Evolutionary conservation across 1,140 invertebrate genomes (phyloP).

Genomic region (Stegodyphus mimosarum): DNA sequence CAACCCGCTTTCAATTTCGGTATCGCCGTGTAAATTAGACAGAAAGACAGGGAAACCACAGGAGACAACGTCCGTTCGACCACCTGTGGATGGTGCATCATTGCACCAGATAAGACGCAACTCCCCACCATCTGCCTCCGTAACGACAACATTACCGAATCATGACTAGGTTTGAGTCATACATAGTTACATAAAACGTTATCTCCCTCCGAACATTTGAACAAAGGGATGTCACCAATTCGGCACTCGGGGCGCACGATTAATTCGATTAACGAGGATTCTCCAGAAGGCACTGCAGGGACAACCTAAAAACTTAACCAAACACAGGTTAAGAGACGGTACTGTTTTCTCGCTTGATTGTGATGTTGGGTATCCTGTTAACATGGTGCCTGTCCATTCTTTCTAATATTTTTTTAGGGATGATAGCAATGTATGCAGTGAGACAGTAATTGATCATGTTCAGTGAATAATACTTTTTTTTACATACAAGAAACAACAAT

Average conservation of each 20-base stretch:
- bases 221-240: conserved; percentile 47
- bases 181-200: conserved; percentile 19
- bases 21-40: background rate
- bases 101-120: conserved; percentile 3
- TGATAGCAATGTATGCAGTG: too few relatives aligned
- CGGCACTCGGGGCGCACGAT: background rate
- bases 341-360: background rate
- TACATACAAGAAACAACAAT: too few relatives aligned
- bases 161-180: conserved; percentile 39
- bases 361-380: background rate
- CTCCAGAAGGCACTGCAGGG: background rate
- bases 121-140: conserved; percentile 7
- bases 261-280: conserved; percentile 33
- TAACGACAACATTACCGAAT: conserved; percentile 1
- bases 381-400: too few relatives aligned
- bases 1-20: too few relatives aligned
- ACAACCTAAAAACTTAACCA: background rate
- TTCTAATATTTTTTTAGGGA: too few relatives aligned
- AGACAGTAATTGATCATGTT: too few relatives aligned
- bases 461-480: too few relatives aligned
- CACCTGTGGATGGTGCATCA: conserved; percentile 13
- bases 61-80: background rate
- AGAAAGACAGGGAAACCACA: background rate
- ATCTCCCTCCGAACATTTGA: background rate
- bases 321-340: background rate